These are phyloP conservation scores for Hipparchia semele DNA, from an alignment of 2,888 invertebrate species.

Conservation along the genomic window DNA sequence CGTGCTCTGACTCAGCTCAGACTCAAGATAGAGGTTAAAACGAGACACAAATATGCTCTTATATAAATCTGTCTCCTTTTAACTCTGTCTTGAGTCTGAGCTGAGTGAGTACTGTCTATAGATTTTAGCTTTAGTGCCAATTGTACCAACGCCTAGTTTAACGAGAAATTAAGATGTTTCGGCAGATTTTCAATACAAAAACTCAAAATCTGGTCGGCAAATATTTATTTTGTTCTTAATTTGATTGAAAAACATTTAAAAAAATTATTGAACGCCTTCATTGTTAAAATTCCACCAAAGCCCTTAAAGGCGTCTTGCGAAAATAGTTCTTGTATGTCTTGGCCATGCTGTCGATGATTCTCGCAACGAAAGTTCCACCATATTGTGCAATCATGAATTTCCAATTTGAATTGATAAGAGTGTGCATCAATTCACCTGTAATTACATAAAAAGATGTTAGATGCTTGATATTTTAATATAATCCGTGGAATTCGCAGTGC, in stretches of 20 bases:
- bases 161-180: no score
- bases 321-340: not conserved
- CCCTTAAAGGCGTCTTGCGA: not conserved
- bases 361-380: not conserved
- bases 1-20: no score
- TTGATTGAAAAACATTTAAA: not conserved
- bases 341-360: not conserved
- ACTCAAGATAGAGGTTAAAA: no score
- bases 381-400: not conserved
- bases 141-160: no score
- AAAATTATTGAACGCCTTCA: not conserved
- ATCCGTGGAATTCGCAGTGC: no score
- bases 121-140: no score
- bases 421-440: constrained; percentile 11
- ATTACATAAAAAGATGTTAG: not conserved
- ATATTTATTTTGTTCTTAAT: not conserved
- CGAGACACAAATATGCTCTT: no score
- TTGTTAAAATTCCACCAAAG: constrained; percentile 3
- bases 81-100: no score
- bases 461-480: not conserved
- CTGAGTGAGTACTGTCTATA: no score
- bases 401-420: not conserved
- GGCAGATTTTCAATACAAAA: no score
- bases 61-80: no score
- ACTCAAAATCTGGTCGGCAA: no score